Base-by-base conservation (phyloP, 2,113 vertebrate genomes). In the Piaya cayana region DNA sequence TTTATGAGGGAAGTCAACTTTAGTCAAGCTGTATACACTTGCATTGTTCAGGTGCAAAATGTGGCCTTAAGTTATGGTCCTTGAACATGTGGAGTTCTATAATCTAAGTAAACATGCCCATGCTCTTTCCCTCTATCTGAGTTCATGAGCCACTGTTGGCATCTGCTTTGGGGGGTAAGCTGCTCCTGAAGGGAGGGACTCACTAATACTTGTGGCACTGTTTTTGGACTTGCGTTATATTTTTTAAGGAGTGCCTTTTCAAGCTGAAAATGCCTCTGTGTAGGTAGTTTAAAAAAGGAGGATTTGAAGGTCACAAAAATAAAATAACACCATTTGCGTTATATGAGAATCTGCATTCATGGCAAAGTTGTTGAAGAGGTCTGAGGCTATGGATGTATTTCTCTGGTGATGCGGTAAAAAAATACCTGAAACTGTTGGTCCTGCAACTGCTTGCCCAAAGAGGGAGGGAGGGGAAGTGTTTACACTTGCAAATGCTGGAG, bases 311-410 rank as follows among this genome's bases (percentile, higher is more conserved):
- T 87, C 12, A 39, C 16, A 80, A 86, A 77, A 86, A 43, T 13
- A 36, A 14, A 43, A 0, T 49, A 62, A 25, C 4, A 18, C 0
- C 0, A 11, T 20, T 64, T 8, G 8, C 3, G 1, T 20, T 82
- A 21, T 63, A 63, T 18, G 49, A 88, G 58, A 62, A 76, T 76
- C n/a, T 72, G 39, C 18, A n/a, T 77, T 88, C 15, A 39, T 58
- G 11, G 30, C 14, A 82, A 82, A 67, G 9, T 3, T n/a, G 5
- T 58, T 83, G n/a, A 77, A 79, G 47, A 75, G 4, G 58, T 77
- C 82, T 77, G 12, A 11, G 63, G n/a, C 11, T 79, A 12, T 29
- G 29, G 8, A 2, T 79, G 11, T 17, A 14, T 69, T 69, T 85
- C 42, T 60, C 16, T 14, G 53, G 6, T 29, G 90, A 16, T 62